phyloP scores from a whole-genome alignment of 2,797 vertebrate genomes.

The Triplophysa yarkandensis region DNA sequence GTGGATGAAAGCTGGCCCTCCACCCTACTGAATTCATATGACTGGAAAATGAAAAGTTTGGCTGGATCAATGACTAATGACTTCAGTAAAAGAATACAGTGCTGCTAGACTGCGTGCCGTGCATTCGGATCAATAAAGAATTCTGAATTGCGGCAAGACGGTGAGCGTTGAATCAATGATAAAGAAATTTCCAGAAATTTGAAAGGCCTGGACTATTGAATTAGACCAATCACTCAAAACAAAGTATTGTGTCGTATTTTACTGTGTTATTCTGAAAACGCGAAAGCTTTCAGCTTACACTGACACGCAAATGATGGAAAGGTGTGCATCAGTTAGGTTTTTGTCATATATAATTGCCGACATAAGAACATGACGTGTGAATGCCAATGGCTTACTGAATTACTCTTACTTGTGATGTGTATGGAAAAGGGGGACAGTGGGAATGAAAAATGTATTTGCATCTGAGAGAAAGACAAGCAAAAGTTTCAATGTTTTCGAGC shows the following conservation, averaged over 20 bases:
- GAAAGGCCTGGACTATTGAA: conserved; percentile 74
- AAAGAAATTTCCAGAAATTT: conserved; percentile 78
- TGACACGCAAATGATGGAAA: conserved; percentile 14
- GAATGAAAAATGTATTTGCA: no score
- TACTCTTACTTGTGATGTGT: background rate
- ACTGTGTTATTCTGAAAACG: conserved; percentile 39
- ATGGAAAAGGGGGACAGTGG: conserved; percentile 27
- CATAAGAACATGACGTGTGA: conserved; percentile 25
- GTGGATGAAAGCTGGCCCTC: conserved; percentile 62
- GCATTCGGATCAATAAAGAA: conserved; percentile 75
- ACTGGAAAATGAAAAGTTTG: conserved; percentile 70
- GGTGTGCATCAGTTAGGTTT: background rate
- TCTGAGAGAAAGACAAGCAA: no score
- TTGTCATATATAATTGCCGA: conserved; percentile 39
- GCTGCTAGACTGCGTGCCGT: conserved; percentile 71
- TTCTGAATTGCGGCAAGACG: conserved; percentile 73
- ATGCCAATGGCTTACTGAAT: no score
- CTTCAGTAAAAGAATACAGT: conserved; percentile 76
- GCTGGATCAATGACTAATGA: conserved; percentile 78
- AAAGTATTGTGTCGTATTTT: conserved; percentile 60
- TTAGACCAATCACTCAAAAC: conserved; percentile 71
- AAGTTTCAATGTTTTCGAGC: no score
- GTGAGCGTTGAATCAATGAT: conserved; percentile 74
- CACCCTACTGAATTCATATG: conserved; percentile 68
- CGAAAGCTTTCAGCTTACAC: conserved; percentile 40